These are phyloP conservation scores for Deroplatys truncata DNA, from an alignment of 2,888 invertebrate genomes.

Conservation along the genomic window DNA sequence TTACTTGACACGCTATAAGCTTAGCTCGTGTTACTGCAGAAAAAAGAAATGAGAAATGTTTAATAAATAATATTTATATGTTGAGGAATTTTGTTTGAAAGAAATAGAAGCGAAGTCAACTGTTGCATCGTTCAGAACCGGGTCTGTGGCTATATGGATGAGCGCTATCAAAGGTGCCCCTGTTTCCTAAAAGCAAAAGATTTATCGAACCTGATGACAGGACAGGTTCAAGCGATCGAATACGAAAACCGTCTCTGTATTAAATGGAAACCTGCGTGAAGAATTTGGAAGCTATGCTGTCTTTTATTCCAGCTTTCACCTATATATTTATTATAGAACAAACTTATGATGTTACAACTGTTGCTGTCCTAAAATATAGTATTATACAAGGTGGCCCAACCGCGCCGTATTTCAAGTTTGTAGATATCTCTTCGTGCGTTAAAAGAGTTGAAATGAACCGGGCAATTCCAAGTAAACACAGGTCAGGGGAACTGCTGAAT, in stretches of 20 bases:
- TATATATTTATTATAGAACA: background rate
- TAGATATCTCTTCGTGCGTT: too few species aligned
- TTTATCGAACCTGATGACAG: background rate
- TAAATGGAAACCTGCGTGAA: background rate
- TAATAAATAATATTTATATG: background rate
- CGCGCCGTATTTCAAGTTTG: too few species aligned
- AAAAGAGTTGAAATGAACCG: too few species aligned
- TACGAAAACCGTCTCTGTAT: background rate
- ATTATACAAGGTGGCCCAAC: too few species aligned
- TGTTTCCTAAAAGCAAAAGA: background rate
- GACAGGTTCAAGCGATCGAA: background rate
- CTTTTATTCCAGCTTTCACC: background rate
- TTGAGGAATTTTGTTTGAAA: background rate
- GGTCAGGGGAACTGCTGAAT: too few species aligned
- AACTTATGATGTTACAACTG: too few species aligned
- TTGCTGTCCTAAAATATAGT: too few species aligned
- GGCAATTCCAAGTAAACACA: too few species aligned
- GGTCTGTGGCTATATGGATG: background rate
- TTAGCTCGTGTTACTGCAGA: background rate
- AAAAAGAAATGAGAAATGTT: background rate
- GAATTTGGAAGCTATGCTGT: background rate
- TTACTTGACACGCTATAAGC: too few species aligned
- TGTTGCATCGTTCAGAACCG: background rate
- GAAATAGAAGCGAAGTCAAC: background rate
- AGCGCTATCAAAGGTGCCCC: background rate